Conservation (phyloP, 1,140 invertebrate species). For the Scaptodrosophila lebanonensis region DNA sequence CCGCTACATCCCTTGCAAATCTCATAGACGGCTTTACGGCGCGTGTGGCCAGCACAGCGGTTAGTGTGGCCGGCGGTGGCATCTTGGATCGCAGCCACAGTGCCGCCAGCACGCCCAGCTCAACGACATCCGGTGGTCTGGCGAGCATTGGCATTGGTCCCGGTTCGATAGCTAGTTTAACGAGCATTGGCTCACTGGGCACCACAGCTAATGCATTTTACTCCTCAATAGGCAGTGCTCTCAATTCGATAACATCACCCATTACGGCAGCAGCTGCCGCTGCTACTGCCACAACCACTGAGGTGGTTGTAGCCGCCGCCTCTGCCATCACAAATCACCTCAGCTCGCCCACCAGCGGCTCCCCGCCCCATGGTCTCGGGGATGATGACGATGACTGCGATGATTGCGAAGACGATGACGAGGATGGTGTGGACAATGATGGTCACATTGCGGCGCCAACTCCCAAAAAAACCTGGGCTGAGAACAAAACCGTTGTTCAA, state of each 20-base stretch:
- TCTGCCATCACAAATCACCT: constrained; percentile 72
- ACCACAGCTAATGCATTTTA: constrained; percentile 74
- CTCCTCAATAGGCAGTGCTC: constrained; percentile 67
- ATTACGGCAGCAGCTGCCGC: constrained; percentile 66
- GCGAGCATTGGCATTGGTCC: constrained; percentile 31
- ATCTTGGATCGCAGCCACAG: constrained; percentile 58
- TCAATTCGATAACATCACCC: constrained; percentile 70
- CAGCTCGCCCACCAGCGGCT: constrained; percentile 69
- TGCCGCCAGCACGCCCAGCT: constrained; percentile 62
- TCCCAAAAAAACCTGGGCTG: constrained; percentile 84
- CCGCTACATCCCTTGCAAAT: constrained; percentile 65
- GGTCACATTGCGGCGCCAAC: constrained; percentile 63
- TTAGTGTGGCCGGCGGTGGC: constrained; percentile 45
- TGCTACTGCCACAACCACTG: constrained; percentile 65
- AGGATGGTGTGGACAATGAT: constrained; percentile 64
- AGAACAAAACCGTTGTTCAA: constrained; percentile 87
- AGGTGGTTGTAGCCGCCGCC: constrained; percentile 63
- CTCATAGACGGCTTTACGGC: constrained; percentile 66
- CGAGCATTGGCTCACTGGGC: constrained; percentile 63
- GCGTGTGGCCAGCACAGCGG: constrained; percentile 54
- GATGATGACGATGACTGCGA: constrained; percentile 62
- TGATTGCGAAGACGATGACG: constrained; percentile 66
- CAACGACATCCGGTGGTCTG: constrained; percentile 41
- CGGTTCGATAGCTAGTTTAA: constrained; percentile 61
- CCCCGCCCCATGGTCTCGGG: constrained; percentile 54